A percentile compares a stretch with the other conserved stretches of the same genome.
Conservation (phyloP, 2,888 invertebrate genomes). For the Limenitis camilla region DNA sequence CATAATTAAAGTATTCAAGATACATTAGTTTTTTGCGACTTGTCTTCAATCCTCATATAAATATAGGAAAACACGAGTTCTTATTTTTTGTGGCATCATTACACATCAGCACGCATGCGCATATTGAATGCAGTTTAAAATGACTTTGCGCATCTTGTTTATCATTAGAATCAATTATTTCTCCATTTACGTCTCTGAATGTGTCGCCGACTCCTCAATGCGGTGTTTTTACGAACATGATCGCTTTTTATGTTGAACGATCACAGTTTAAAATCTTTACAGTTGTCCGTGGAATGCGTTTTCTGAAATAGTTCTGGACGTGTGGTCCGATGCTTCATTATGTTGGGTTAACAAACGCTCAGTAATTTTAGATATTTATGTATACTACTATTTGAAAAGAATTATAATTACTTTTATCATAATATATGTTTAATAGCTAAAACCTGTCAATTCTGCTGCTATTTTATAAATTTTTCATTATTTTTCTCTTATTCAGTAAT, state of each 20-base stretch:
- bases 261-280: not conserved
- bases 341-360: no score
- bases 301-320: no score
- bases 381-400: no score
- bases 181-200: conserved; percentile 37
- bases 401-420: no score
- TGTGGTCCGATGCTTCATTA: no score
- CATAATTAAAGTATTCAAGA: conserved; percentile 10
- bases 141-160: conserved; percentile 44
- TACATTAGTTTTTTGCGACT: conserved; percentile 13
- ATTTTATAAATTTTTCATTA: no score
- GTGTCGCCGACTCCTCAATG: conserved; percentile 41
- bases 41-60: conserved; percentile 14
- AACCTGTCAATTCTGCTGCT: no score
- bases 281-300: no score
- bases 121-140: conserved; percentile 45
- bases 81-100: conserved; percentile 48
- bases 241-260: conserved; percentile 43
- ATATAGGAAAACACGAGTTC: conserved; percentile 36
- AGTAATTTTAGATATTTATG: no score
- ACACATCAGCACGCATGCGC: conserved; percentile 32
- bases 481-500: no score
- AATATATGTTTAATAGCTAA: no score
- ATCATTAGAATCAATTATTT: conserved; percentile 64
- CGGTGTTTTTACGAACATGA: conserved; percentile 46